Conservation (phyloP, 2,888 invertebrate species). For the Danaus chrysippus region DNA sequence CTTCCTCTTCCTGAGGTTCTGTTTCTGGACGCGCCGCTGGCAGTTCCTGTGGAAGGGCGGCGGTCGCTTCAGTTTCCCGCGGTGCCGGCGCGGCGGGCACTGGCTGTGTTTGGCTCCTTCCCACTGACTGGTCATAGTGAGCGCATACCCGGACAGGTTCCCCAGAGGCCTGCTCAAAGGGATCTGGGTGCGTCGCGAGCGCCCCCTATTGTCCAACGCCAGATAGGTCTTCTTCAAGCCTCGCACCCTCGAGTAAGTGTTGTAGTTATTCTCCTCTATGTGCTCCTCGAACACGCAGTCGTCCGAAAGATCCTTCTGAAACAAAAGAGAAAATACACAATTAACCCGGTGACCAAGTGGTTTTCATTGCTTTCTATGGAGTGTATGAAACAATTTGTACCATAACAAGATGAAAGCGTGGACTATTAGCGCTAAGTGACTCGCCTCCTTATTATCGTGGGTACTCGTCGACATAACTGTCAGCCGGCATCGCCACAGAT, state of each 20-base stretch:
- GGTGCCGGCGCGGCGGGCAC: conserved; percentile 64
- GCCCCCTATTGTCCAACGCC: conserved; percentile 86
- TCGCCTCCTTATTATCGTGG: conserved; percentile 23
- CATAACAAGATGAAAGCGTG: conserved; percentile 27
- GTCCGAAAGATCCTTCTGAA: conserved; percentile 90
- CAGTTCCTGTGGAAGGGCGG: conserved; percentile 69
- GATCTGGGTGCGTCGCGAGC: conserved; percentile 85
- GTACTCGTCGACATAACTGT: conserved; percentile 28
- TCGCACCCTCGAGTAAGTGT: conserved; percentile 87
- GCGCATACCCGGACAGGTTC: conserved; percentile 85
- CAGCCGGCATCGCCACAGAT: conserved; percentile 31
- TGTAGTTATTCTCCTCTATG: conserved; percentile 91
- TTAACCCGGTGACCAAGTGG: background rate
- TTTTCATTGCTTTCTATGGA: conserved; percentile 1
- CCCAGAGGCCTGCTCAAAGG: conserved; percentile 83
- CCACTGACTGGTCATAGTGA: conserved; percentile 75
- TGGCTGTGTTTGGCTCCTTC: conserved; percentile 56
- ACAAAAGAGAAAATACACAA: conserved; percentile 62
- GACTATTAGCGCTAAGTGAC: conserved; percentile 24
- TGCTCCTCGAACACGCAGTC: conserved; percentile 93
- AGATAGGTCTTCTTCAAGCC: conserved; percentile 85
- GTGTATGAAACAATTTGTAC: conserved; percentile 8
- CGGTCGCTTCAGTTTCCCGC: conserved; percentile 66
- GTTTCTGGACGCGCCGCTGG: conserved; percentile 70
- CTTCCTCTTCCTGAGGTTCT: conserved; percentile 68